Evolutionary conservation across 2,888 invertebrate species (phyloP).

Genomic region (Bugulina stolonifera): DNA sequence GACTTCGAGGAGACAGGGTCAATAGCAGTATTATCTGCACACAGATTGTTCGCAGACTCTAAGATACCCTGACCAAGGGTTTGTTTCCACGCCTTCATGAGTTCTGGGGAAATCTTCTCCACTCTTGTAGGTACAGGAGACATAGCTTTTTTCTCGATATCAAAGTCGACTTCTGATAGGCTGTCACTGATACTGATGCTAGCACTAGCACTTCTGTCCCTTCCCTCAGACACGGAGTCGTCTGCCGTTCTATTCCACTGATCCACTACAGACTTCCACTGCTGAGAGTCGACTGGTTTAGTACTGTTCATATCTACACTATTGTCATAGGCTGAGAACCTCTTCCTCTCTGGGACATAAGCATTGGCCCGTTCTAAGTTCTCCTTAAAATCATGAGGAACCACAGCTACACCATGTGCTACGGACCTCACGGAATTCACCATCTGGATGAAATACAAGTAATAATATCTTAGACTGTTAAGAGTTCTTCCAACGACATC

Average conservation of each 20-base stretch:
- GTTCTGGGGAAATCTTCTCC: not conserved
- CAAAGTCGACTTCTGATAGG: not conserved
- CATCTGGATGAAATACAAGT: not conserved
- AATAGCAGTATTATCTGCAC: not conserved
- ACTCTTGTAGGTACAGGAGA: not conserved
- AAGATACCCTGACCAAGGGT: not conserved
- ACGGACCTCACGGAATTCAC: not conserved
- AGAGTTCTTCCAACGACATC: too few species aligned
- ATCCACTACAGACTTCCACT: slow-evolving; percentile 18
- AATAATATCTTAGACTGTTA: not conserved
- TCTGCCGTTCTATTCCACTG: not conserved
- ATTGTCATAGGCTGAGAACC: not conserved
- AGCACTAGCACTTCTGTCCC: slow-evolving; percentile 19
- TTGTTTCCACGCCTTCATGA: not conserved
- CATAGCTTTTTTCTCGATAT: not conserved
- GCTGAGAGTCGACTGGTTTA: not conserved
- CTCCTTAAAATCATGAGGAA: slow-evolving; percentile 10
- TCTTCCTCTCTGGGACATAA: not conserved
- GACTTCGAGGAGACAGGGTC: too few species aligned
- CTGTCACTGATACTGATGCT: not conserved
- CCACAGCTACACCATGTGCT: not conserved
- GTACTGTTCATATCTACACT: not conserved
- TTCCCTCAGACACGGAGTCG: not conserved
- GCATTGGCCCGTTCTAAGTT: not conserved
- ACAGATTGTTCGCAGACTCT: not conserved